Evolutionary conservation across 2,113 vertebrate genomes (phyloP), one percentile per base, ranked within the genome.

Genomic region (Thamnophis sirtalis): DNA sequence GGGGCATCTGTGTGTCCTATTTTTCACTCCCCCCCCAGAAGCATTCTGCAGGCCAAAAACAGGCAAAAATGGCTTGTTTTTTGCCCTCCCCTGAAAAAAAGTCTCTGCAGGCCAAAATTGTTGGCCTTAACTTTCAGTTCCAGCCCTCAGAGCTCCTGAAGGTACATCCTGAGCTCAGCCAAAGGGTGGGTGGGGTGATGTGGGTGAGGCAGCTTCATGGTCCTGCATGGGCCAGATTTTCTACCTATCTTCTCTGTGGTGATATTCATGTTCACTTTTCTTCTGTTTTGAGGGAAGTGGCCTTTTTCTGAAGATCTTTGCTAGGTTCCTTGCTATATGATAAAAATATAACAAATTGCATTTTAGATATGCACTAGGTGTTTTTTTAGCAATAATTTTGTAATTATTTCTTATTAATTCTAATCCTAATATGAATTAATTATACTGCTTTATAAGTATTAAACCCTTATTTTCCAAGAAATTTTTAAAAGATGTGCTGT

Each of bases 341-440:
- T 49, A 86, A n/a, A 58, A 50, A 55, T n/a, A 17, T 26, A 89
- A 49, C 87, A 73, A 53, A 63, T 86, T 48, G 13, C 33, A 86
- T 26, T 85, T 53, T 50, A 89, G 68, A 56, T 89, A 73, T 85
- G 80, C 49, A 55, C 68, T 22, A 56, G 43, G 21, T 80, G 51
- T 49, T 49, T 86, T 11, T 19, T 91, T 84, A 89, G 68, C 73
- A 89, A 68, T 55, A 89, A 54, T 84, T 50, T 33, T 54, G 22
- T 51, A 88, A 53, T 85, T 68, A n/a, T 68, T 33, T 68, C 49
- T 91, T 87, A 92, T 54, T 90, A 86, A 91, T 87, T 93, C 50
- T 91, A 91, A 54, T n/a, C 22, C 17, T 84, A 87, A 38, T 51
- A 9, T 63, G 43, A 85, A n/a, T 86, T 87, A 24, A 49, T 84